Conservation (phyloP, 1,140 invertebrate genomes). For the Heliconius hermathena region DNA sequence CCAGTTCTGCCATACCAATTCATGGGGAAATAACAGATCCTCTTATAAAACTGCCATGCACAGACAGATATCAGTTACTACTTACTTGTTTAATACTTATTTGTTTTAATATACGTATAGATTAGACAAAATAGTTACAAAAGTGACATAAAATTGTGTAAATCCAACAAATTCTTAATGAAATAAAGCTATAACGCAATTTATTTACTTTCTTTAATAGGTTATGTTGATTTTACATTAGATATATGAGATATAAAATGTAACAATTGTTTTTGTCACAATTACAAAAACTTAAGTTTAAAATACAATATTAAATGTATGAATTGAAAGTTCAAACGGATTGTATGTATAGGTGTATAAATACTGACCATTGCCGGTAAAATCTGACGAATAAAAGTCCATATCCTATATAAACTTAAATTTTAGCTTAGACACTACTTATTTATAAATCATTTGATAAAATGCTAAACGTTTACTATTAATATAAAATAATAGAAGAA, state of each 20-base stretch:
- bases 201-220: not conserved
- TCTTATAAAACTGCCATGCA: no score
- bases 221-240: not conserved
- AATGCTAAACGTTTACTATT: not conserved
- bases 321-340: no score
- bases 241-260: no score
- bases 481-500: not conserved
- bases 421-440: not conserved
- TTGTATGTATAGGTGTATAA: not conserved
- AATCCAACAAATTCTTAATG: not conserved
- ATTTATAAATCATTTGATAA: not conserved
- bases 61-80: no score
- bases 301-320: no score
- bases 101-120: no score
- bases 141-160: not conserved
- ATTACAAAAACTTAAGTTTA: no score
- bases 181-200: not conserved
- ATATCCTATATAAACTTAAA: not conserved
- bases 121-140: no score
- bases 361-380: slow-evolving; percentile 2
- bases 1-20: no score
- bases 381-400: not conserved
- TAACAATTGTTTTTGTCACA: no score
- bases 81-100: no score
- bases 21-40: no score